Evolutionary conservation across 2,797 vertebrate species (phyloP).

Genomic region (Acipenser ruthenus): DNA sequence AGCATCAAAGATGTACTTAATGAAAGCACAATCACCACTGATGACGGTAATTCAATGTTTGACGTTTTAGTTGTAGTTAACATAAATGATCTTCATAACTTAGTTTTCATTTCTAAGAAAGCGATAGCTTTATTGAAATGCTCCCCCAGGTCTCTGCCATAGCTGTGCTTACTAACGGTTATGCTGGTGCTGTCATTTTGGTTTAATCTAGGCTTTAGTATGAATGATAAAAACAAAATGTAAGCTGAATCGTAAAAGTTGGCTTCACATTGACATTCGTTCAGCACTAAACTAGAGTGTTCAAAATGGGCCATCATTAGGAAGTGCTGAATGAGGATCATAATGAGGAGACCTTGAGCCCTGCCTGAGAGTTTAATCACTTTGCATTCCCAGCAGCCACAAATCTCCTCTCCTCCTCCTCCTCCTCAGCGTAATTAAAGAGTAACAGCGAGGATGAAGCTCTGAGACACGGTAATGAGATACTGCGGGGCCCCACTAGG

Average conservation of each 20-base stretch:
- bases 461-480: conserved; percentile 69
- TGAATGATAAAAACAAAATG: too few species aligned
- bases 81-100: too few species aligned
- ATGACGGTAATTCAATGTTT: too few species aligned
- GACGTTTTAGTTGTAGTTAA: too few species aligned
- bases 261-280: neutral
- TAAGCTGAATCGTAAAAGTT: neutral
- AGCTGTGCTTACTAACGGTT: too few species aligned
- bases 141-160: too few species aligned
- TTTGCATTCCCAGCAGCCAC: conserved; percentile 65
- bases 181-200: too few species aligned
- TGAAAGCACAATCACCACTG: too few species aligned
- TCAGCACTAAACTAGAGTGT: conserved; percentile 4
- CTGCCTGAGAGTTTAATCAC: conserved; percentile 73
- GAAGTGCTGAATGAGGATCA: conserved; percentile 62
- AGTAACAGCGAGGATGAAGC: conserved; percentile 68
- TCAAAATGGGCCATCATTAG: conserved; percentile 51
- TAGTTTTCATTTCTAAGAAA: too few species aligned
- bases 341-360: conserved; percentile 68
- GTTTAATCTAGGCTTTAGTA: too few species aligned
- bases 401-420: conserved; percentile 61
- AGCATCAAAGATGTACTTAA: too few species aligned
- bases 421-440: conserved; percentile 73
- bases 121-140: too few species aligned
- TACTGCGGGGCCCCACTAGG: conserved; percentile 55